Evolutionary conservation across 2,888 invertebrate species (phyloP).

Genomic region (Callosobruchus maculatus): DNA sequence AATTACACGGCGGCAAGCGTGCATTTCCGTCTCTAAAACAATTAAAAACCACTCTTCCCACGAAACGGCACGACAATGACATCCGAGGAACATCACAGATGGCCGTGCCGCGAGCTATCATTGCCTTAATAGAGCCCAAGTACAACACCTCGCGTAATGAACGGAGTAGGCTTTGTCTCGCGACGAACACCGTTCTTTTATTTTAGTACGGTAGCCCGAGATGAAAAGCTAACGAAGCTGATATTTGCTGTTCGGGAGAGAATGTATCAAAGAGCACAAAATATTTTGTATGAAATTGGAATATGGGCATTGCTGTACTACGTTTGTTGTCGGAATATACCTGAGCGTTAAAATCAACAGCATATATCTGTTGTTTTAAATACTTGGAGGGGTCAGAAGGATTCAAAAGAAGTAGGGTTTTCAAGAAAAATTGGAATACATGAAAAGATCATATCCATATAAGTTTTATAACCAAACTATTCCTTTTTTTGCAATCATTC

Average conservation of each 20-base stretch:
- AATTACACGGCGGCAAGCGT: conserved; percentile 19
- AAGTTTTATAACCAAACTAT: no score
- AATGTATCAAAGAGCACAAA: no score
- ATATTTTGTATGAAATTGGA: no score
- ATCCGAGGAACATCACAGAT: conserved; percentile 34
- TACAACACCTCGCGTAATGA: conserved; percentile 34
- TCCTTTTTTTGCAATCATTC: no score
- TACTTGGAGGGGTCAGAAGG: no score
- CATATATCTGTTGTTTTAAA: no score
- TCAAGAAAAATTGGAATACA: no score
- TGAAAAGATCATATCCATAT: no score
- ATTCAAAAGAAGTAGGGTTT: no score
- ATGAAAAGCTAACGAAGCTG: conserved; percentile 16
- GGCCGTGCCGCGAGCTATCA: conserved; percentile 29
- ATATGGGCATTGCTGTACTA: no score
- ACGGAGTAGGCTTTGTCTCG: conserved; percentile 23
- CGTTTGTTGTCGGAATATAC: no score
- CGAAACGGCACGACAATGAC: conserved; percentile 36
- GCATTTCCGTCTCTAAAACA: conserved; percentile 25
- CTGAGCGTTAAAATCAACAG: no score
- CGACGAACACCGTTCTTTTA: neutral
- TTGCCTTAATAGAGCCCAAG: conserved; percentile 33
- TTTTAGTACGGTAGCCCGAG: conserved; percentile 14
- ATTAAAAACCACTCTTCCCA: conserved; percentile 38
- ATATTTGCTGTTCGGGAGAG: neutral